Percentiles rank a stretch among this genome's conserved stretches.
Evolutionary conservation across 2,797 vertebrate species (phyloP).

Genomic region (Clamator glandarius): DNA sequence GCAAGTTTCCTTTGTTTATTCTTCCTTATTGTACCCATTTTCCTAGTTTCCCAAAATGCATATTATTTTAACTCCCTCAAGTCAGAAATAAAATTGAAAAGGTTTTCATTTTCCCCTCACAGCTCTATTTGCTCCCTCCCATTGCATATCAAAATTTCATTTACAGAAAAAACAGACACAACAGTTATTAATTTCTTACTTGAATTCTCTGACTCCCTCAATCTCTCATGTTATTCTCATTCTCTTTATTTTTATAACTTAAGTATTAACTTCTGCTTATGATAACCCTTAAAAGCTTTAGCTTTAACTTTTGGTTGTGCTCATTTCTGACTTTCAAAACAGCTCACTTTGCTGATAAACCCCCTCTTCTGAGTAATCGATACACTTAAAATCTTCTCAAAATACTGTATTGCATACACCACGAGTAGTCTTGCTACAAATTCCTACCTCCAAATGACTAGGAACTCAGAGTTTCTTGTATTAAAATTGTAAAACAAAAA

Average conservation of each 20-base stretch:
- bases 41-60: fast-evolving
- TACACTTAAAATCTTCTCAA: not conserved
- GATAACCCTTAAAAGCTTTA: not conserved
- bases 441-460: not conserved
- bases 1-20: not conserved
- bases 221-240: not conserved
- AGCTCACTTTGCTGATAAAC: not conserved
- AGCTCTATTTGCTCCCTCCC: not conserved
- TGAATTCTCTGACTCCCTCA: not conserved
- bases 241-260: not conserved
- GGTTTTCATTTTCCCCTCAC: not conserved
- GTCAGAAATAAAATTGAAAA: not conserved
- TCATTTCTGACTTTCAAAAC: not conserved
- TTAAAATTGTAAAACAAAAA: not conserved
- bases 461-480: not conserved
- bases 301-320: not conserved
- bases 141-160: not conserved
- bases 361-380: not conserved
- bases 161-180: not conserved
- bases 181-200: not conserved
- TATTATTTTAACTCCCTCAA: not conserved
- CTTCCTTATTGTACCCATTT: not conserved
- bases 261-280: not conserved
- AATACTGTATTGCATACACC: not conserved
- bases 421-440: not conserved